Percentiles rank a stretch among this genome's conserved stretches.
phyloP scores from a whole-genome alignment of 2,797 vertebrate species.

The Delichon dasypus region DNA sequence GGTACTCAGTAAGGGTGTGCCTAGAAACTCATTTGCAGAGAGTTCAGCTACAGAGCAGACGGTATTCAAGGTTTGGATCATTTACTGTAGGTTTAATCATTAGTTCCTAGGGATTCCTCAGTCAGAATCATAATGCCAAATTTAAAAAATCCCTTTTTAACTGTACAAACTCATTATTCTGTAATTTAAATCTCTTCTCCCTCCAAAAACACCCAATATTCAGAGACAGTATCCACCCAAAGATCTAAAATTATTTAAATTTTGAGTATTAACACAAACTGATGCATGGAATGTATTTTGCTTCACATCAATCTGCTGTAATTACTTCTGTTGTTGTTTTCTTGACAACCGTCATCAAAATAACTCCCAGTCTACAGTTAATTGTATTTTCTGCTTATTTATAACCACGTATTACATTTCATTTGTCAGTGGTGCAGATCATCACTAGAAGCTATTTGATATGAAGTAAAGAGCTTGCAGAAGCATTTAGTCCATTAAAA shows the following conservation, averaged over 20 bases:
- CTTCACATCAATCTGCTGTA: not conserved
- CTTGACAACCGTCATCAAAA: not conserved
- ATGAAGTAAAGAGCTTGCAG: not conserved
- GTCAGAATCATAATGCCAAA: not conserved
- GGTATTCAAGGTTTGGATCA: not conserved
- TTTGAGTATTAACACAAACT: not conserved
- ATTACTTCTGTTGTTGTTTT: not conserved
- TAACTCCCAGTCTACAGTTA: not conserved
- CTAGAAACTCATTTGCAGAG: not conserved
- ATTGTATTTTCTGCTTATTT: not conserved
- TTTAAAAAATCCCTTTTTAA: not conserved
- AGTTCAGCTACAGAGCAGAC: not conserved
- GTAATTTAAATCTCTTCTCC: not conserved
- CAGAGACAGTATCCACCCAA: not conserved
- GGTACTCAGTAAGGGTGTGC: not conserved
- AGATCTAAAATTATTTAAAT: not conserved
- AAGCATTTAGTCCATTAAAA: not conserved
- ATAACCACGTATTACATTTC: not conserved
- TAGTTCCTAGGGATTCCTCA: not conserved
- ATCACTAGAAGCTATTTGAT: not conserved
- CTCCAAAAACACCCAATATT: not conserved
- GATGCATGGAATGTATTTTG: not conserved
- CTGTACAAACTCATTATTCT: not conserved
- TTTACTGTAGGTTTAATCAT: not conserved
- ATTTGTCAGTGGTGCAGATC: not conserved